Evolutionary conservation across 2,797 vertebrate species (phyloP).

Genomic region (Todus mexicanus): DNA sequence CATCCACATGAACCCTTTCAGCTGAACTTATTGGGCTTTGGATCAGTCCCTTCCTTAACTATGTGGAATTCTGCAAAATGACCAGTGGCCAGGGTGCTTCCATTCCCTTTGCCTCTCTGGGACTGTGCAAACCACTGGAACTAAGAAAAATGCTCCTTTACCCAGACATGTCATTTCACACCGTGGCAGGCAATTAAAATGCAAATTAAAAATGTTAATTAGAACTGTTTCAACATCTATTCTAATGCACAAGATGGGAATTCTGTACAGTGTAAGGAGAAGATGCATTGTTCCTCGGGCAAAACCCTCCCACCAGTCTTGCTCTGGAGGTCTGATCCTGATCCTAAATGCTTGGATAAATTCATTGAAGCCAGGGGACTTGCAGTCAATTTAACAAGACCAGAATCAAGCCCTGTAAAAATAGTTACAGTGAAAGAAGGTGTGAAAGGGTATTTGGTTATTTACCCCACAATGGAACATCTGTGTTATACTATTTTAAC

Average conservation of each 20-base stretch:
- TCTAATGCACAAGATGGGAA: slow-evolving; percentile 48
- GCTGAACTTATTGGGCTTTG: background rate
- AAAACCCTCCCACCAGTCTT: background rate
- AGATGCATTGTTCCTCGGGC: slow-evolving; percentile 37
- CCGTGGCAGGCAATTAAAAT: slow-evolving; percentile 70
- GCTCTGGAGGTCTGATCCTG: background rate
- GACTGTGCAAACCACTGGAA: background rate
- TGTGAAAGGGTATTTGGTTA: background rate
- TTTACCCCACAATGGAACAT: background rate
- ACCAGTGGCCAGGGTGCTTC: background rate
- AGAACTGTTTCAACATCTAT: slow-evolving; percentile 62
- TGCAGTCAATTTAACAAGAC: background rate
- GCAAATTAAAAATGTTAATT: slow-evolving; percentile 74
- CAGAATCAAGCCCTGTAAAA: background rate
- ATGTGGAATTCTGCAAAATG: background rate
- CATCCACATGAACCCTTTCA: background rate
- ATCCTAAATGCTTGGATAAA: background rate
- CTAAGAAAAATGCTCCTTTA: background rate
- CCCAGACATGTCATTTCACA: slow-evolving; percentile 49
- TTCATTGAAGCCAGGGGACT: background rate
- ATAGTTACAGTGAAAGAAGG: background rate
- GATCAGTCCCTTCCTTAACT: background rate
- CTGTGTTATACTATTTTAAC: background rate
- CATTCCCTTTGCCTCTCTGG: rapidly evolving
- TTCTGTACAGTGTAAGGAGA: background rate